Base-by-base conservation (phyloP, 2,888 invertebrate genomes). In the Cheilosia grossa region DNA sequence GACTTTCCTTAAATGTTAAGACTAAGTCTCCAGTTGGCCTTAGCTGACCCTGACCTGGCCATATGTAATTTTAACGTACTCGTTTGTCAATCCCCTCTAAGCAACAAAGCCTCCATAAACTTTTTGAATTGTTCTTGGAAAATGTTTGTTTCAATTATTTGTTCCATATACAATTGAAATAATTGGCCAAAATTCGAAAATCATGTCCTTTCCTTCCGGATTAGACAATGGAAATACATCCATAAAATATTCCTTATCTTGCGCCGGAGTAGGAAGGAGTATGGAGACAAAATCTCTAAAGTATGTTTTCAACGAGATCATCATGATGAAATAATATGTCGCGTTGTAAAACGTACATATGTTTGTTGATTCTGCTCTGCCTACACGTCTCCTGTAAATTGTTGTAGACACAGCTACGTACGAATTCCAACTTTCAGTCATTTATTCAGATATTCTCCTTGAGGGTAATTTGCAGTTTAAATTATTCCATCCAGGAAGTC, bases 401-500 rank as follows among this genome's bases (percentile, higher is more conserved):
- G 17, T n/a, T 44, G 44, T 44, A n/a, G 15, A n/a, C 2, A 10
- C 13, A 37, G 10, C 1, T 37, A 37, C 10, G 5, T 17, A n/a
- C 6, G 17, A 9, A 9, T 3, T 19, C 6, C 17, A 19, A 47
- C 47, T 47, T 19, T 19, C 9, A 19, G 47, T 33, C 49, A 33
- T 70, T 70, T 59, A 70, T 59, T 19, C 27, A 19, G 9, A 47
- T 30, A 51, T 70, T 70, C 49, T 51, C 4, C 49, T 40, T 40
- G n/a, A 17, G 70, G 51, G 59, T 49, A 59, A 70, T 70, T 70
- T 70, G 51, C 42, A 53, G 61, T 63, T 70, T 70, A 70, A 59
- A 49, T 59, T 70, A 70, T 70, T 70, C 58, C 47, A 47, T 24
- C 51, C 6, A 42, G 61, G 59, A 51, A 19, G 40, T 51, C 51